Evolutionary conservation across 2,888 invertebrate genomes (phyloP).

Genomic region (Galeruca laticollis): DNA sequence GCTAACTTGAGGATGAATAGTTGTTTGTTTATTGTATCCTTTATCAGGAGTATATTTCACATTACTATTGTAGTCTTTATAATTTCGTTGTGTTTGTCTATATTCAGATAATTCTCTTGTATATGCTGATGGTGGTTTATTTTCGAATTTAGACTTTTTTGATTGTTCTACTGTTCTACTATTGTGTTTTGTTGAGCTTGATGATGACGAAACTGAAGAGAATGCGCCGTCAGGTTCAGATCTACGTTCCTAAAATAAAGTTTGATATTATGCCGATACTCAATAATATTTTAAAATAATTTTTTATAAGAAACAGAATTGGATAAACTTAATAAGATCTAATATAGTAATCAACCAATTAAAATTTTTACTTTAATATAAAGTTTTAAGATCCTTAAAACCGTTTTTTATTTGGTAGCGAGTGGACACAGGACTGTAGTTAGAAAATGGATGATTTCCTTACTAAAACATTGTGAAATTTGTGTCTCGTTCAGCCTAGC

Average conservation of each 20-base stretch:
- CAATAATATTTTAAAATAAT: neutral
- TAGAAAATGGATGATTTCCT: too few relatives aligned
- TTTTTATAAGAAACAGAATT: neutral
- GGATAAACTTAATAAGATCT: constrained; percentile 10
- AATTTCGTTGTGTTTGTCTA: constrained; percentile 69
- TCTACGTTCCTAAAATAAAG: constrained; percentile 67
- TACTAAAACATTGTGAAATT: too few relatives aligned
- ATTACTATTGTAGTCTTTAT: constrained; percentile 67
- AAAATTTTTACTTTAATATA: too few relatives aligned
- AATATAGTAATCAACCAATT: too few relatives aligned
- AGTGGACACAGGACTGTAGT: too few relatives aligned
- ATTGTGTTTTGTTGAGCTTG: constrained; percentile 19
- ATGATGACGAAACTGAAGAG: constrained; percentile 67
- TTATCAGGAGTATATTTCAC: constrained; percentile 55
- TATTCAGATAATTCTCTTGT: constrained; percentile 71
- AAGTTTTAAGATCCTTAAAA: too few relatives aligned
- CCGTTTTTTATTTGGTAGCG: too few relatives aligned
- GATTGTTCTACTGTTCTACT: constrained; percentile 3
- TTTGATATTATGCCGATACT: neutral
- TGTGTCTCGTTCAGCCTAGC: too few relatives aligned
- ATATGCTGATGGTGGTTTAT: constrained; percentile 68
- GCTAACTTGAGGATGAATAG: constrained; percentile 71
- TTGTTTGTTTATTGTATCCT: constrained; percentile 59
- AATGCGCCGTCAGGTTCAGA: constrained; percentile 82
- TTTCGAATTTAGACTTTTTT: constrained; percentile 46